Percentiles rank a stretch among this genome's conserved stretches.
phyloP scores from a whole-genome alignment of 2,888 invertebrate genomes.

The Synergus umbraculus region DNA sequence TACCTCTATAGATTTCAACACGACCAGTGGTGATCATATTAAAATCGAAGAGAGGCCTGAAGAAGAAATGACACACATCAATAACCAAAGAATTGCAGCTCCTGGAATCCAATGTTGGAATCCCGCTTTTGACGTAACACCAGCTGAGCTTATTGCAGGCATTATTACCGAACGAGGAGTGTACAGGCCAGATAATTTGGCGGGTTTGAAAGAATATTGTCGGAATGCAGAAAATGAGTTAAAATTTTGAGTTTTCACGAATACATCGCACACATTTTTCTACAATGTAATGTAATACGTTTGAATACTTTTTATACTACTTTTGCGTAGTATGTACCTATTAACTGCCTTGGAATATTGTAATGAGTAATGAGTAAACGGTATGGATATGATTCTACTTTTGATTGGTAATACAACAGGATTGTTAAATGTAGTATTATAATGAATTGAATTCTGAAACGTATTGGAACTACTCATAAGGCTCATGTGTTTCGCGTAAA shows the following conservation, averaged over 20 bases:
- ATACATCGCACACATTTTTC: background rate
- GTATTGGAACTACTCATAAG: background rate
- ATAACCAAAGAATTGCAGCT: slow-evolving; percentile 92
- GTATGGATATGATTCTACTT: background rate
- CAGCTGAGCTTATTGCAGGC: slow-evolving; percentile 92
- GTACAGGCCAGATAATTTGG: slow-evolving; percentile 82
- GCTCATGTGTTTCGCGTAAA: background rate
- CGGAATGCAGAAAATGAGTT: slow-evolving; percentile 27
- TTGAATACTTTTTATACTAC: slow-evolving; percentile 16
- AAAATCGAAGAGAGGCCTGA: slow-evolving; percentile 96
- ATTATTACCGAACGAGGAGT: slow-evolving; percentile 97
- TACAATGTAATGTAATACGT: slow-evolving; percentile 9
- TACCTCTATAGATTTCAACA: slow-evolving; percentile 91
- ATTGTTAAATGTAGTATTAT: background rate
- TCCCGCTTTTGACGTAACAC: slow-evolving; percentile 99
- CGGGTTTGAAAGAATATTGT: slow-evolving; percentile 43
- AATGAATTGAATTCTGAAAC: background rate
- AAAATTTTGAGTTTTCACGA: slow-evolving; percentile 8
- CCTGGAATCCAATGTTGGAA: slow-evolving; percentile 97
- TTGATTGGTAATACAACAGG: background rate
- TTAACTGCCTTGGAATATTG: background rate
- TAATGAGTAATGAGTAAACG: slow-evolving; percentile 3
- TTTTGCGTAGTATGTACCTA: slow-evolving; percentile 11
- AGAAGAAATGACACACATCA: slow-evolving; percentile 94
- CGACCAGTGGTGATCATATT: slow-evolving; percentile 90